Percentiles rank a stretch among this genome's conserved stretches.
These are phyloP conservation scores for Drosophila melanica DNA, from an alignment of 1,140 invertebrate species.

Conservation along the genomic window DNA sequence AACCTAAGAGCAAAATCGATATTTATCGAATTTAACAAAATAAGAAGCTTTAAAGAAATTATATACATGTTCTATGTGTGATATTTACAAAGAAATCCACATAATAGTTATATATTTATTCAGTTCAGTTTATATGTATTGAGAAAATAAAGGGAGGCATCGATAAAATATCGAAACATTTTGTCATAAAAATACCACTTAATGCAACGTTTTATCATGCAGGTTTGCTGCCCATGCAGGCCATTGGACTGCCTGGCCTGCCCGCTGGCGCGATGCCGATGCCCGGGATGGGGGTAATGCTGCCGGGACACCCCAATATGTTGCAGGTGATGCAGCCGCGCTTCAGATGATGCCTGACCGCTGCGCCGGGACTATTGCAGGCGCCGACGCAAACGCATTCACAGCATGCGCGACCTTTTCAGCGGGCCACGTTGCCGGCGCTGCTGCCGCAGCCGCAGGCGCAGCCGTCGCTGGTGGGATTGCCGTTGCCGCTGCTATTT, in stretches of 20 bases:
- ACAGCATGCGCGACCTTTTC: conserved; percentile 58
- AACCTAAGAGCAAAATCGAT: too few species aligned
- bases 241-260: conserved; percentile 86
- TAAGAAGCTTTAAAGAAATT: too few species aligned
- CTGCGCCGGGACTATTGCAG: conserved; percentile 68
- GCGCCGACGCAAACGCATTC: conserved; percentile 60
- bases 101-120: too few species aligned
- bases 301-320: conserved; percentile 88
- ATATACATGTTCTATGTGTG: too few species aligned
- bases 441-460: conserved; percentile 42
- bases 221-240: conserved; percentile 76
- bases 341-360: conserved; percentile 89
- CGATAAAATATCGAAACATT: too few species aligned
- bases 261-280: conserved; percentile 81
- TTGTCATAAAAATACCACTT: too few species aligned
- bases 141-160: too few species aligned
- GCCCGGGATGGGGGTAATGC: conserved; percentile 89
- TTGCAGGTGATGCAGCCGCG: conserved; percentile 90
- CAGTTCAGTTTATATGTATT: too few species aligned
- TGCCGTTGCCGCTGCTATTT: conserved; percentile 67
- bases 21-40: too few species aligned
- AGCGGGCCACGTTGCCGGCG: conserved; percentile 31
- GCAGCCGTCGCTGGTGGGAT: conserved; percentile 56
- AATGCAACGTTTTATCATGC: too few species aligned
- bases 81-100: too few species aligned